Conservation (phyloP, 2,113 vertebrate species). For the Aplodontia rufa region DNA sequence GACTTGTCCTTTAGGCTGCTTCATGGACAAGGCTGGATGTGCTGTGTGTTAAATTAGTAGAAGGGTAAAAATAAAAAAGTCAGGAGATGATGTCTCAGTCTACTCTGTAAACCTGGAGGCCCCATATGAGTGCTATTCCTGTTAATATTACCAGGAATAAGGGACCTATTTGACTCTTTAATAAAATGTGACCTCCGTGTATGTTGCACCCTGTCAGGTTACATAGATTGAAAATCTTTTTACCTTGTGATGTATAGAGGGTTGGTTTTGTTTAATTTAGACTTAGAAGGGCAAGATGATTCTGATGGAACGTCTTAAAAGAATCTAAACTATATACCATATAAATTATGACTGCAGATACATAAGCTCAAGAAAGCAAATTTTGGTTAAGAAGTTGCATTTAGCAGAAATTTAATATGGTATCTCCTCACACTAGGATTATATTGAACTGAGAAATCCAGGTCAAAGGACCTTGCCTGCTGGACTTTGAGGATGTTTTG, state of each 20-base stretch:
- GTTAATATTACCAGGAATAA: background rate
- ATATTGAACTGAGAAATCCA: background rate
- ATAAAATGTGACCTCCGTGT: background rate
- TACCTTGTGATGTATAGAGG: background rate
- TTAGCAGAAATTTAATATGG: background rate
- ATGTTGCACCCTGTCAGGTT: background rate
- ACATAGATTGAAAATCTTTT: background rate
- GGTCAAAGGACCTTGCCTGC: slow-evolving; percentile 36
- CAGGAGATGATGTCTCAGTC: background rate
- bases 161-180: background rate
- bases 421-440: background rate
- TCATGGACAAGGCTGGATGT: background rate
- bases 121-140: background rate
- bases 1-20: background rate
- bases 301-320: background rate
- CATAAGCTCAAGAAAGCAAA: background rate
- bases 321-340: slow-evolving; percentile 4
- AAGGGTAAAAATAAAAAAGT: background rate
- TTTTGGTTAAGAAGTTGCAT: background rate
- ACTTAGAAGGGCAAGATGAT: background rate
- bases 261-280: slow-evolving; percentile 16
- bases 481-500: background rate
- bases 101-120: background rate
- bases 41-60: background rate
- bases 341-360: background rate